Evolutionary conservation across 2,797 vertebrate genomes (phyloP).

Genomic region (Trachops cirrhosus): DNA sequence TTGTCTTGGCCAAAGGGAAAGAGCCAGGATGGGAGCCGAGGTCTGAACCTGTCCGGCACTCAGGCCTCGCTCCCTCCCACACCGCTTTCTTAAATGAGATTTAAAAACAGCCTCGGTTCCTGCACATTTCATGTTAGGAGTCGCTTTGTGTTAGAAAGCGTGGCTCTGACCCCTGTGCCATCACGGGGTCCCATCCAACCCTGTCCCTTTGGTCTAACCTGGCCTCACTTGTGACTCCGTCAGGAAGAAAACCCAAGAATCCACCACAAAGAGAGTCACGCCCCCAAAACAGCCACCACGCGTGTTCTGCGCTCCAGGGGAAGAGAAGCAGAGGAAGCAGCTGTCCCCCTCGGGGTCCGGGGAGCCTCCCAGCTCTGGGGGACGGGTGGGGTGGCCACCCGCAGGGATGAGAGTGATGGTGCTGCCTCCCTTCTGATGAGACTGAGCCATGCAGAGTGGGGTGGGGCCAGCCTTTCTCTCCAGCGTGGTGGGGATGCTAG

Average conservation of each 20-base stretch:
- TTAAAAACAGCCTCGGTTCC: not conserved
- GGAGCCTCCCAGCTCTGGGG: not conserved
- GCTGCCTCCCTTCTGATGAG: not conserved
- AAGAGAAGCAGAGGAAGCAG: not conserved
- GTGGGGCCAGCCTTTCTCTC: not conserved
- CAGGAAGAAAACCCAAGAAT: not conserved
- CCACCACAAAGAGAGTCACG: too few relatives aligned
- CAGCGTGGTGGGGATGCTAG: not conserved
- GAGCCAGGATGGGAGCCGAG: not conserved
- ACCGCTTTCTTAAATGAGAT: not conserved
- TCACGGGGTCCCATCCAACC: not conserved
- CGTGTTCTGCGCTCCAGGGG: not conserved
- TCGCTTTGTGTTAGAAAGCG: not conserved
- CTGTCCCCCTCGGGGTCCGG: not conserved
- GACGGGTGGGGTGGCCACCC: not conserved
- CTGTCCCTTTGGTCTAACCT: not conserved
- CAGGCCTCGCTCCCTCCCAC: not conserved
- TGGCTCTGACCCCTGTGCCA: not conserved
- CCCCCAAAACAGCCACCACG: not conserved
- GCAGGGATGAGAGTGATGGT: too few relatives aligned
- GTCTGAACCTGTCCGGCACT: not conserved
- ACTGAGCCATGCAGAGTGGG: not conserved
- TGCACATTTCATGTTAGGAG: too few relatives aligned
- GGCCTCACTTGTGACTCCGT: not conserved
- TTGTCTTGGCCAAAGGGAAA: not conserved